phyloP scores from a whole-genome alignment of 2,113 vertebrate species.

The Muscicapa adusta region DNA sequence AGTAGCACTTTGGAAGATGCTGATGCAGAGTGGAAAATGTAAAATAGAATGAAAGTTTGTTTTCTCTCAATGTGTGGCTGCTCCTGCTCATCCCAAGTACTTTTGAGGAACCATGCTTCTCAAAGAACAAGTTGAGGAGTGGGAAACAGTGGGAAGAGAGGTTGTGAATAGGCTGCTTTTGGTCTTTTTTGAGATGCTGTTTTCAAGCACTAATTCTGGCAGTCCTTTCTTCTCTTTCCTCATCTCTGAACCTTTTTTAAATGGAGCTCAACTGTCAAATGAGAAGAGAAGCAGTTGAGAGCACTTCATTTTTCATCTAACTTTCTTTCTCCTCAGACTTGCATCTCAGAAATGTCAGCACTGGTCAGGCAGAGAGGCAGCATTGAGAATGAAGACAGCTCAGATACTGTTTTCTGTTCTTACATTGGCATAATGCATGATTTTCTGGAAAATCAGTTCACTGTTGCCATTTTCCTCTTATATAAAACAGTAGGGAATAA shows the following conservation, averaged over 20 bases:
- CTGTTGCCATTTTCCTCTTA: neutral
- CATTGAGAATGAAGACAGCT: neutral
- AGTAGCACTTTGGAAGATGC: neutral
- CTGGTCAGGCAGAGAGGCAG: neutral
- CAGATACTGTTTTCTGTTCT: neutral
- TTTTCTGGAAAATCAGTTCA: neutral
- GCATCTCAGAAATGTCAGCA: neutral
- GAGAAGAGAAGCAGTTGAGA: neutral
- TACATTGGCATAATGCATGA: neutral
- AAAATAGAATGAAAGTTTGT: neutral
- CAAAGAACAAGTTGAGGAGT: neutral
- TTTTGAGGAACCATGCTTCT: neutral
- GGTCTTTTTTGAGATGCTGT: neutral
- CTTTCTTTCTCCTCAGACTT: neutral
- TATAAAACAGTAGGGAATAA: neutral
- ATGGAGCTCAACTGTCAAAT: neutral
- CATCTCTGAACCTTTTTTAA: neutral
- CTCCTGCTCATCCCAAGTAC: neutral
- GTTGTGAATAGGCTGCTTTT: neutral
- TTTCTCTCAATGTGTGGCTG: neutral
- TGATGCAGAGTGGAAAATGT: neutral
- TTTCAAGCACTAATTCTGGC: neutral
- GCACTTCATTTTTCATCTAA: neutral
- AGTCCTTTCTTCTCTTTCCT: neutral
- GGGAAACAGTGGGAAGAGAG: neutral